Percentiles rank a stretch among this genome's conserved stretches.
Evolutionary conservation across 1,140 invertebrate genomes (phyloP).

Genomic region (Brevipalpus yothersi): DNA sequence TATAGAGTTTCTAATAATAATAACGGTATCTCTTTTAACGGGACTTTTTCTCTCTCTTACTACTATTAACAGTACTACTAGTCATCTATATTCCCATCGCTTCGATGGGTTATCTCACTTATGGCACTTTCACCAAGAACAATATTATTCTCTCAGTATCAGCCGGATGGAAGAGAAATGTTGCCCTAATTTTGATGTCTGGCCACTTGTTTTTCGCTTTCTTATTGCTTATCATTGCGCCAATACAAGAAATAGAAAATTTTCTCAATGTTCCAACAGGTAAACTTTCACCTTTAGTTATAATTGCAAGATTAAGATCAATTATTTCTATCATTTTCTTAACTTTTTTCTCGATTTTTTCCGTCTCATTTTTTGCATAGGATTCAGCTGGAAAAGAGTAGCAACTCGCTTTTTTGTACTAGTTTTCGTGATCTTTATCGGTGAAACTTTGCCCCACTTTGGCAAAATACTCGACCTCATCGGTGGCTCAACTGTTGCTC

Average conservation of each 20-base stretch:
- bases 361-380: conserved; percentile 26
- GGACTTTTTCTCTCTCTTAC: conserved; percentile 3
- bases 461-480: conserved; percentile 69
- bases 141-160: conserved; percentile 28
- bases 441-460: conserved; percentile 55
- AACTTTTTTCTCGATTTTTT: conserved; percentile 5
- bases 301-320: neutral
- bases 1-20: neutral
- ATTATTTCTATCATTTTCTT: neutral
- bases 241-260: conserved; percentile 38
- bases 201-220: conserved; percentile 32
- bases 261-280: conserved; percentile 31
- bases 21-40: neutral
- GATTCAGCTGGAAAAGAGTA: conserved; percentile 47
- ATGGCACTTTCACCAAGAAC: conserved; percentile 25
- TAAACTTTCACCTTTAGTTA: conserved; percentile 24
- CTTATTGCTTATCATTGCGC: conserved; percentile 34
- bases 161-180: conserved; percentile 22
- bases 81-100: conserved; percentile 29
- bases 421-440: conserved; percentile 42
- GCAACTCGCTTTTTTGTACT: conserved; percentile 41
- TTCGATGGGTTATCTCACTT: conserved; percentile 29
- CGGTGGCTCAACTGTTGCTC: conserved; percentile 55
- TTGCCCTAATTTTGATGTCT: conserved; percentile 29
- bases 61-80: conserved; percentile 23